phyloP scores from a whole-genome alignment of 2,888 invertebrate species.

The Hymenopus coronatus region DNA sequence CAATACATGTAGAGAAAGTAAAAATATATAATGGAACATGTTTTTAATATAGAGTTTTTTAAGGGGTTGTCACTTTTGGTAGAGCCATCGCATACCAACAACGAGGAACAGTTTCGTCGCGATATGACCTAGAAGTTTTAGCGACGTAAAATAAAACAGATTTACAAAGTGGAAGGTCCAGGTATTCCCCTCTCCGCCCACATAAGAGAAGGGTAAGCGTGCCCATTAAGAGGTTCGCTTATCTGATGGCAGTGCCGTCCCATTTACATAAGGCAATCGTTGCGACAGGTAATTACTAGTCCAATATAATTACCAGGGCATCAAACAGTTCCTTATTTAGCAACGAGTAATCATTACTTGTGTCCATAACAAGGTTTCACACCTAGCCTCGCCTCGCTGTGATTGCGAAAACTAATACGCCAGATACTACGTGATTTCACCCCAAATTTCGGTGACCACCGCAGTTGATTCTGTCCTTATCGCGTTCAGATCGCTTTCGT shows the following conservation, averaged over 20 bases:
- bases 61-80: too few relatives aligned
- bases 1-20: too few relatives aligned
- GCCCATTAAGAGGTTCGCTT: background rate
- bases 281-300: background rate
- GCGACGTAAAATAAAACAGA: too few relatives aligned
- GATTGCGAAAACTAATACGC: background rate
- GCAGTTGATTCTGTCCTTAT: background rate
- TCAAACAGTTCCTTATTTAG: background rate
- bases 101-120: too few relatives aligned
- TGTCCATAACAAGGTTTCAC: background rate
- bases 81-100: too few relatives aligned
- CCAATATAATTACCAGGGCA: background rate
- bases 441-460: background rate
- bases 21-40: too few relatives aligned
- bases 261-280: conserved; percentile 10
- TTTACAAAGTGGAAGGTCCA: background rate
- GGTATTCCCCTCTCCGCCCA: background rate
- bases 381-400: background rate
- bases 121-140: too few relatives aligned
- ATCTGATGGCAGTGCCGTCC: background rate
- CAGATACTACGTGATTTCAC: background rate
- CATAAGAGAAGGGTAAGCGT: background rate
- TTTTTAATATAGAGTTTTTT: too few relatives aligned
- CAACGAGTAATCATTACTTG: background rate
- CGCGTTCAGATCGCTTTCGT: too few relatives aligned